Percentiles rank a stretch among this genome's conserved stretches.
phyloP scores from a whole-genome alignment of 2,797 vertebrate genomes.

The Serranus cabrilla region DNA sequence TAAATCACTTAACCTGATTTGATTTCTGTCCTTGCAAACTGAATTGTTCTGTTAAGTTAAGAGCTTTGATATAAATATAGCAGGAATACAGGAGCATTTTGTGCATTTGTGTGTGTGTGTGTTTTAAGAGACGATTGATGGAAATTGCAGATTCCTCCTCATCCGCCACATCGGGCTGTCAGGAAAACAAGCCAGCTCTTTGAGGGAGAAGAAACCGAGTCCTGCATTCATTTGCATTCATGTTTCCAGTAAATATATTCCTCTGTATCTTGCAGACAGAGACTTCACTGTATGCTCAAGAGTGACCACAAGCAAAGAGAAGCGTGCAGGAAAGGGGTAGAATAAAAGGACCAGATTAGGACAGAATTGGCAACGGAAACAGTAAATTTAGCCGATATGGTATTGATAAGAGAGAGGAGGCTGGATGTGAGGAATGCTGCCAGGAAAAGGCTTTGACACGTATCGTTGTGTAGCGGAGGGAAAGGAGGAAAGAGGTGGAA shows the following conservation, averaged over 20 bases:
- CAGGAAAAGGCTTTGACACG: constrained; percentile 63
- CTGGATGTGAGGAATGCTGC: constrained; percentile 46
- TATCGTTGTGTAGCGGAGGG: constrained; percentile 40
- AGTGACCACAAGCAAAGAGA: constrained; percentile 48
- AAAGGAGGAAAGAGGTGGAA: constrained; percentile 61
- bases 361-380: constrained; percentile 51
- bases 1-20: constrained; percentile 29
- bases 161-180: constrained; percentile 49
- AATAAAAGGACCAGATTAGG: constrained; percentile 56
- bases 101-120: constrained; percentile 27
- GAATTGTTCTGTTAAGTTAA: constrained; percentile 40
- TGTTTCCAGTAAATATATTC: constrained; percentile 72
- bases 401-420: constrained; percentile 58
- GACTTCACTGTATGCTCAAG: constrained; percentile 56
- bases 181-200: constrained; percentile 74
- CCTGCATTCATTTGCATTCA: constrained; percentile 79
- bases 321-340: constrained; percentile 48
- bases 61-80: constrained; percentile 30
- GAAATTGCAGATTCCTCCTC: constrained; percentile 67
- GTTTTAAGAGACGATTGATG: constrained; percentile 43
- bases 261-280: constrained; percentile 69
- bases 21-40: constrained; percentile 26
- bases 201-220: constrained; percentile 68
- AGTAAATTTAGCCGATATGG: constrained; percentile 65
- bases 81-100: constrained; percentile 13